These are phyloP conservation scores for Drosophila guanche DNA, from an alignment of 1,140 invertebrate species.

Conservation along the genomic window DNA sequence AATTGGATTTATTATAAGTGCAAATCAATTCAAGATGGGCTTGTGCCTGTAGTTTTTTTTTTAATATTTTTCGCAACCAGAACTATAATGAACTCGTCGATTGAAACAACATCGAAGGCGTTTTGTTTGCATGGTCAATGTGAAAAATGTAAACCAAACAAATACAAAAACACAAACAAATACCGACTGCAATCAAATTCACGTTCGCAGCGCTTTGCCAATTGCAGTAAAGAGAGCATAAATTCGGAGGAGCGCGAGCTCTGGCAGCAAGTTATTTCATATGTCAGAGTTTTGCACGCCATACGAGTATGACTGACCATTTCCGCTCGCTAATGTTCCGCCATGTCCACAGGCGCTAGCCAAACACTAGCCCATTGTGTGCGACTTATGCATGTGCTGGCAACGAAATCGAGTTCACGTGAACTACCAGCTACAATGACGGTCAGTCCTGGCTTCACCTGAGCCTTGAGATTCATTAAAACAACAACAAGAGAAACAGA, in stretches of 20 bases:
- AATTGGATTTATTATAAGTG: no score
- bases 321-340: slow-evolving; percentile 31
- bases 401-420: slow-evolving; percentile 45
- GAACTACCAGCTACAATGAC: slow-evolving; percentile 28
- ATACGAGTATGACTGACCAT: slow-evolving; percentile 59
- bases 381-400: slow-evolving; percentile 24
- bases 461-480: slow-evolving; percentile 48
- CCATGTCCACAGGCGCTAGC: not conserved
- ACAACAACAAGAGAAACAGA: slow-evolving; percentile 32
- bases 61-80: no score
- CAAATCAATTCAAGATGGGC: no score
- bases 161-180: slow-evolving; percentile 18
- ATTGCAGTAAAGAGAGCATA: slow-evolving; percentile 56
- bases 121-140: slow-evolving; percentile 23
- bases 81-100: not conserved
- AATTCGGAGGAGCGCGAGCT: slow-evolving; percentile 22
- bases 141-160: slow-evolving; percentile 35
- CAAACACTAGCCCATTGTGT: not conserved
- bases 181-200: slow-evolving; percentile 19
- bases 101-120: slow-evolving; percentile 6
- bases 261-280: slow-evolving; percentile 45
- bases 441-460: slow-evolving; percentile 3
- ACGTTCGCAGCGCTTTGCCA: slow-evolving; percentile 40
- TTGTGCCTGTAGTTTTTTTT: no score
- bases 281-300: slow-evolving; percentile 59